A percentile compares a stretch with the other conserved stretches of the same genome.
phyloP scores from a whole-genome alignment of 1,140 invertebrate species.

The Drosophila obscura region DNA sequence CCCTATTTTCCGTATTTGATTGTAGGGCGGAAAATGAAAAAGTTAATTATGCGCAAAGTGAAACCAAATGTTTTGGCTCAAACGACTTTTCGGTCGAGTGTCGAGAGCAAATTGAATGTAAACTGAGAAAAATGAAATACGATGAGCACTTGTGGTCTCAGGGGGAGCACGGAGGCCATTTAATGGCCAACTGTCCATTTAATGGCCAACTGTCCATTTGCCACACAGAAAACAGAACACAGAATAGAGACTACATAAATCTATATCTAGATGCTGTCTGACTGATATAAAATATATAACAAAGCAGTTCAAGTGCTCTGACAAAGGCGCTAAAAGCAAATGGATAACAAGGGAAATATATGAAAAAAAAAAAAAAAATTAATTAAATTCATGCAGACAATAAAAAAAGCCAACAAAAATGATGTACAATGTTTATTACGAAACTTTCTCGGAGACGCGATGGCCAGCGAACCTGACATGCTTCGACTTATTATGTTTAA shows the following conservation, averaged over 20 bases:
- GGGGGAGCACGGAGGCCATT: conserved; percentile 12
- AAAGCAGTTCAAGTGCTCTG: conserved; percentile 51
- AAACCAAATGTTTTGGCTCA: conserved; percentile 65
- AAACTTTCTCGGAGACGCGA: conserved; percentile 33
- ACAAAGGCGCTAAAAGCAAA: conserved; percentile 57
- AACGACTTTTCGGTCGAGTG: conserved; percentile 29
- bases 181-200: conserved; percentile 56
- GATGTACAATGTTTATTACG: conserved; percentile 24
- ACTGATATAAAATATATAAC: conserved; percentile 46
- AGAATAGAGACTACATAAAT: conserved; percentile 43
- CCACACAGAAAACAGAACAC: conserved; percentile 15
- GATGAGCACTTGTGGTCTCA: conserved; percentile 23
- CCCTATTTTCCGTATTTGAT: conserved; percentile 2
- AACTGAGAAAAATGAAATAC: conserved; percentile 54
- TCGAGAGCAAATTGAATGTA: conserved; percentile 58
- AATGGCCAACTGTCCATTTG: conserved; percentile 6
- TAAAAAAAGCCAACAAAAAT: conserved; percentile 31
- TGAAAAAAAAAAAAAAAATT: conserved; percentile 43
- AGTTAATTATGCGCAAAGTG: conserved; percentile 65
- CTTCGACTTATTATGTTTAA: conserved; percentile 7
- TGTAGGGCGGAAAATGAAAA: conserved; percentile 45
- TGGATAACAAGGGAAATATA: conserved; percentile 32
- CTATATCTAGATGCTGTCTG: conserved; percentile 41
- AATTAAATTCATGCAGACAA: conserved; percentile 47
- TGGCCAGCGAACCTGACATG: conserved; percentile 35